Evolutionary conservation across 2,113 vertebrate genomes (phyloP), one percentile per base, ranked within the genome.

Genomic region (Cynopterus brachyotis): DNA sequence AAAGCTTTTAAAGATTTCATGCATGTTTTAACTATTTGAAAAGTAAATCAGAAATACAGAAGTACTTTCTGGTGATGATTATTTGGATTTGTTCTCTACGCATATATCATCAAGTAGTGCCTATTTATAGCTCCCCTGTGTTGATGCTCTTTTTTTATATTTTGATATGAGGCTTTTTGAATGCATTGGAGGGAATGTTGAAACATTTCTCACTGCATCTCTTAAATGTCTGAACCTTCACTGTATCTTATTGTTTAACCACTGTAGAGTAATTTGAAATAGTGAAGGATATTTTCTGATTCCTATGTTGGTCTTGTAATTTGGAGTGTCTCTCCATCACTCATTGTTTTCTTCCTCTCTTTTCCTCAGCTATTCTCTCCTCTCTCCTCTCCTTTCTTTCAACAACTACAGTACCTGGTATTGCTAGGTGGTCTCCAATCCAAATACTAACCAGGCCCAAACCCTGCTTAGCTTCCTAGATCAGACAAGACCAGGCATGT

Each of bases 1-100:
- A 92, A 73, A 80, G 13, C 35, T 76, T 91, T 93, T 85, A 6
- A 87, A 70, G 64, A 50, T 90, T 96, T 82, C n/a, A 53, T 26
- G 22, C 3, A 64, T 19, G 12, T 82, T 91, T 96, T 79, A 95
- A 69, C 60, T 37, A 37, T 73, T 95, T 81, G 70, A 87, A 86
- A 75, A 90, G 47, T 69, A 47, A 78, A 60, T 87, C 47, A 55
- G 53, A 81, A 92, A 60, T 84, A 37, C 47, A 89, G 66, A 70
- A 53, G 45, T 66, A 6, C 66, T 84, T 91, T 76, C n/a, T 69
- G 37, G 35, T 4, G 0, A 9, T 57, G 53, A 37, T 81, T 72
- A 62, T 88, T 86, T 72, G 86, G 22, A 70, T 40, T 84, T 55
- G 9, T 90, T 70, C 37, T 95, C 53, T 50, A 50, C 50, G 13